These are phyloP conservation scores for Sinelater perroti DNA, from an alignment of 2,888 invertebrate species.

Conservation along the genomic window DNA sequence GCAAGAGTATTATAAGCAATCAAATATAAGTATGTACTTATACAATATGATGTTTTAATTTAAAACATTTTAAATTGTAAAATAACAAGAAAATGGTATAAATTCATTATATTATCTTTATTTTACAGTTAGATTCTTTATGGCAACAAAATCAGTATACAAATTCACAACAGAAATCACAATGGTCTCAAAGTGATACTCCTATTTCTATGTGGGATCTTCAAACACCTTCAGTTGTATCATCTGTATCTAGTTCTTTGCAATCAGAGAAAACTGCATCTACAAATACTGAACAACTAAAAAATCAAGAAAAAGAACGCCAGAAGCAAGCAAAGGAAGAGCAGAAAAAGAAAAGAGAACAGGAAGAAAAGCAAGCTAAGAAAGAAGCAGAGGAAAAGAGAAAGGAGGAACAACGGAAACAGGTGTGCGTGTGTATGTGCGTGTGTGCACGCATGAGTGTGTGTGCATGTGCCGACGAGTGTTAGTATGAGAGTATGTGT, in stretches of 20 bases:
- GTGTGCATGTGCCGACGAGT: too few species aligned
- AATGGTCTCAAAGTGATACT: constrained; percentile 43
- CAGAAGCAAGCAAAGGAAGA: constrained; percentile 56
- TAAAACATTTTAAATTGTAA: too few species aligned
- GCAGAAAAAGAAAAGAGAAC: constrained; percentile 62
- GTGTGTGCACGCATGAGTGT: too few species aligned
- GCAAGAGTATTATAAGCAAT: constrained; percentile 14
- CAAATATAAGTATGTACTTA: too few species aligned
- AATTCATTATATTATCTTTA: constrained; percentile 25
- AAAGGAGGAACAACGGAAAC: constrained; percentile 62
- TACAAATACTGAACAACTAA: constrained; percentile 23
- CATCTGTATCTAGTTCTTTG: constrained; percentile 33
- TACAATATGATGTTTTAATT: too few species aligned
- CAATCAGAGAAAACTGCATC: constrained; percentile 27
- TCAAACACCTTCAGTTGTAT: constrained; percentile 40
- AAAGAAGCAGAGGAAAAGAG: constrained; percentile 64
- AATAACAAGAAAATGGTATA: too few species aligned
- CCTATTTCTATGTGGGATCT: constrained; percentile 58
- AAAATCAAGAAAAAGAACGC: constrained; percentile 44
- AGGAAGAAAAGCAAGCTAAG: constrained; percentile 61
- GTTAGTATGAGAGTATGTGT: too few species aligned
- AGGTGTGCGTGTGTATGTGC: constrained; percentile 42
- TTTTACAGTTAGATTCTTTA: constrained; percentile 47
- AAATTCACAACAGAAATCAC: constrained; percentile 42
- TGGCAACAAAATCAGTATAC: constrained; percentile 57